These are phyloP conservation scores for Sebastes ruberrimus DNA, from an alignment of 2,797 vertebrate species.

Conservation along the genomic window DNA sequence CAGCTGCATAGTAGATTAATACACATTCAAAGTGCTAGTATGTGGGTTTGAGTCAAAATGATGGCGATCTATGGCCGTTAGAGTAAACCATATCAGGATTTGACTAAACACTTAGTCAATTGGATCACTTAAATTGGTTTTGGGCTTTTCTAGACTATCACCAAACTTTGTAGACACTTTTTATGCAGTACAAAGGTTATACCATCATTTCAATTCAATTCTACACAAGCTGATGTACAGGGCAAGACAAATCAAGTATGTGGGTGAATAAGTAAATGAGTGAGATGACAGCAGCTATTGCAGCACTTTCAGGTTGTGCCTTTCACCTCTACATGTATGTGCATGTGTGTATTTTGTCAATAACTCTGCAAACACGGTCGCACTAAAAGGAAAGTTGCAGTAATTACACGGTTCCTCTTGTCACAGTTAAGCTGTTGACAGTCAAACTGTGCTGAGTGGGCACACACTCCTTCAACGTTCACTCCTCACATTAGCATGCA, in stretches of 20 bases:
- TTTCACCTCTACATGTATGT: background rate
- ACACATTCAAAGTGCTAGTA: background rate
- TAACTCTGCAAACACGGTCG: background rate
- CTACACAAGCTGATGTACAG: background rate
- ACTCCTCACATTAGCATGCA: conserved; percentile 15
- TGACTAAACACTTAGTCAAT: background rate
- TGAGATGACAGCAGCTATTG: background rate
- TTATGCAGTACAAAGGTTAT: background rate
- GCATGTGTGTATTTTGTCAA: background rate
- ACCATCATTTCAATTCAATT: background rate
- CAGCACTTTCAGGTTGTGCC: background rate
- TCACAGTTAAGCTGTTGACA: conserved; percentile 47
- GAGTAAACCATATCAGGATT: background rate
- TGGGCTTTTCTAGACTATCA: background rate
- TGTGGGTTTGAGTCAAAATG: background rate
- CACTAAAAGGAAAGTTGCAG: background rate
- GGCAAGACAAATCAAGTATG: background rate
- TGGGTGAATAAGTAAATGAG: background rate
- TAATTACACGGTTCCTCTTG: conserved; percentile 41
- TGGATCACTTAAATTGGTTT: background rate
- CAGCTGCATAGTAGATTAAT: background rate
- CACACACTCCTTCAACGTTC: conserved; percentile 22
- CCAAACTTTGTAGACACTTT: background rate
- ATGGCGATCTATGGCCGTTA: background rate
- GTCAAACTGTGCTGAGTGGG: conserved; percentile 42